A percentile compares a stretch with the other conserved stretches of the same genome.
Conservation (phyloP, 2,888 invertebrate species). For the Tiphia femorata region DNA sequence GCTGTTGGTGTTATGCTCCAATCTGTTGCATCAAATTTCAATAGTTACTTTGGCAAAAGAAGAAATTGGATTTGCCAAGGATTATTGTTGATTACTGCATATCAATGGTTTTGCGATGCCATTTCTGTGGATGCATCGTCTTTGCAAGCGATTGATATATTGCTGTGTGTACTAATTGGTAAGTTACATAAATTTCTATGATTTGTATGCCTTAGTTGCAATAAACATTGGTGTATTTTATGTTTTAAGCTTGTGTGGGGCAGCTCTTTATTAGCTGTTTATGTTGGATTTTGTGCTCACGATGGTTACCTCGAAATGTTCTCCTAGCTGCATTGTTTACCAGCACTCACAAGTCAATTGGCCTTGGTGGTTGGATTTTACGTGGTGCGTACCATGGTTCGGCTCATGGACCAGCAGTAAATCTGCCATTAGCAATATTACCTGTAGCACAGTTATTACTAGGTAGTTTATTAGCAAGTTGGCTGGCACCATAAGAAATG, state of each 20-base stretch:
- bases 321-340: constrained; percentile 62
- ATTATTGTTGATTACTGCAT: constrained; percentile 58
- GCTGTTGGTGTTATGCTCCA: constrained; percentile 56
- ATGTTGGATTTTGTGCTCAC: constrained; percentile 62
- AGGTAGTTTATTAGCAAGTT: constrained; percentile 62
- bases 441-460: constrained; percentile 63
- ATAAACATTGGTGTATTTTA: constrained; percentile 1
- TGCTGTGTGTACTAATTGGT: constrained; percentile 64
- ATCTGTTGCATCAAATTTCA: constrained; percentile 32
- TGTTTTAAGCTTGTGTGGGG: constrained; percentile 58
- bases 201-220: not conserved
- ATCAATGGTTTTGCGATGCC: constrained; percentile 65
- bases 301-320: constrained; percentile 59
- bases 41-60: constrained; percentile 32
- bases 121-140: constrained; percentile 61
- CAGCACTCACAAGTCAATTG: constrained; percentile 63
- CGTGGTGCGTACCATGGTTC: constrained; percentile 64
- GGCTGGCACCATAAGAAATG: constrained; percentile 58
- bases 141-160: constrained; percentile 60
- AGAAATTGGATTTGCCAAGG: constrained; percentile 58
- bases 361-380: constrained; percentile 64
- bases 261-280: constrained; percentile 60
- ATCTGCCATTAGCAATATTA: constrained; percentile 61
- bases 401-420: constrained; percentile 59
- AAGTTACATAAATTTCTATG: constrained; percentile 11